Base-by-base conservation (phyloP, 1,140 invertebrate species). In the Bombus fervidus region DNA sequence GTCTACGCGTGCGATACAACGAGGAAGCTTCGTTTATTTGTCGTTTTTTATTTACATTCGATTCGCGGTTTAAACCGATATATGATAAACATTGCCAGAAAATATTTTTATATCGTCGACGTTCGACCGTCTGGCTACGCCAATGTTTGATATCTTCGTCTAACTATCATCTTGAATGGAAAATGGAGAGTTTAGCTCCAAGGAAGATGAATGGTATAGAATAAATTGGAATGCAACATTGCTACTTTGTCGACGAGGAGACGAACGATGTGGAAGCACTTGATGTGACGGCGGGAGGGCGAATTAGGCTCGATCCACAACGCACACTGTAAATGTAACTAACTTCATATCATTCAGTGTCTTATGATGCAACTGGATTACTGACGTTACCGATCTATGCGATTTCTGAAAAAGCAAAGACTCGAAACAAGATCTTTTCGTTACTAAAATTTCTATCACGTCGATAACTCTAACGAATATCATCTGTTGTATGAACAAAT, bases 181-280 rank as follows among this genome's bases (percentile, higher is more conserved):
- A 41, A 85, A 85, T 85, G 77, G 57, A 85, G 76, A 73, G 83
- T 62, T 92, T 92, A 90, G 69, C 89, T 71, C 69, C 88, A 62
- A 80, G 88, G 43, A 91, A 91, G 90, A 91, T 86, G 62, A 86
- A 91, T 90, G 86, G 75, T 84, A 81, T 39, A 76, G 68, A 85
- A 72, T 71, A 85, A 83, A 39, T 69, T 77, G 68, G 81, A 71
- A 41, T 85, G 71, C 64, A 87, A 86, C 74, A 83, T 74, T 75
- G 83, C 85, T 88, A 91, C 91, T 90, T 91, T 91, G 91, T 91
- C 89, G 83, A 81, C 83, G 53, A 66, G 39, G 64, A 87, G 80
- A 90, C 72, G 74, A 81, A 82, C 66, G 82, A 89, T 76, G 71
- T 57, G 85, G 64, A 73, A 81, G 82, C 77, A 66, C 28, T 81